Evolutionary conservation across 2,888 invertebrate genomes (phyloP).

Genomic region (Beris chalybata): DNA sequence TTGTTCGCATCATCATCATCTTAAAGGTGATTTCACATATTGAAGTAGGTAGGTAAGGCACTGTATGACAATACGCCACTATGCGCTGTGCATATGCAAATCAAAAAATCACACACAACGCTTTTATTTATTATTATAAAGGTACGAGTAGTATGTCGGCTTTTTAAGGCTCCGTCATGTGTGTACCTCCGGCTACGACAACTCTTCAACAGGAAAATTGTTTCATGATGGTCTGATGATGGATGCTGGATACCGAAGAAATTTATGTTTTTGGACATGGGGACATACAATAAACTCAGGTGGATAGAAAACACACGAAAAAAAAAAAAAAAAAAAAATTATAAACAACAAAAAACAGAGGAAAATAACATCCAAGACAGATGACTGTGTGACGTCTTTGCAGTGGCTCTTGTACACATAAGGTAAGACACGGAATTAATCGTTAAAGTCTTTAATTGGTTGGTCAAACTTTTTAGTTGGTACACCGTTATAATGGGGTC

Average conservation of each 20-base stretch:
- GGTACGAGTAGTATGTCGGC: not conserved
- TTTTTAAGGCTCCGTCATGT: slow-evolving; percentile 9
- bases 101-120: slow-evolving; percentile 7
- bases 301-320: no score
- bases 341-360: no score
- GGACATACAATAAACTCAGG: slow-evolving; percentile 5
- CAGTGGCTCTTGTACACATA: no score
- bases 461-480: slow-evolving; percentile 24
- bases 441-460: slow-evolving; percentile 37
- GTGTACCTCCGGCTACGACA: slow-evolving; percentile 13
- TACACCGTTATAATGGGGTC: slow-evolving; percentile 18
- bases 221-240: slow-evolving; percentile 17
- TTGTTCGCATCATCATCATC: no score
- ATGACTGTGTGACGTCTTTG: no score
- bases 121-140: slow-evolving; percentile 13
- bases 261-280: slow-evolving; percentile 28
- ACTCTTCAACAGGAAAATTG: slow-evolving; percentile 1
- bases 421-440: slow-evolving; percentile 35
- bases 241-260: slow-evolving; percentile 21
- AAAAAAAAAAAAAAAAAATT: no score
- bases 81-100: slow-evolving; percentile 16
- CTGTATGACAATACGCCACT: no score
- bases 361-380: no score
- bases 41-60: no score
- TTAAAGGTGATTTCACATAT: no score